Percentiles rank a stretch among this genome's conserved stretches.
These are phyloP conservation scores for Orgyia antiqua DNA, from an alignment of 2,888 invertebrate genomes.

Conservation along the genomic window DNA sequence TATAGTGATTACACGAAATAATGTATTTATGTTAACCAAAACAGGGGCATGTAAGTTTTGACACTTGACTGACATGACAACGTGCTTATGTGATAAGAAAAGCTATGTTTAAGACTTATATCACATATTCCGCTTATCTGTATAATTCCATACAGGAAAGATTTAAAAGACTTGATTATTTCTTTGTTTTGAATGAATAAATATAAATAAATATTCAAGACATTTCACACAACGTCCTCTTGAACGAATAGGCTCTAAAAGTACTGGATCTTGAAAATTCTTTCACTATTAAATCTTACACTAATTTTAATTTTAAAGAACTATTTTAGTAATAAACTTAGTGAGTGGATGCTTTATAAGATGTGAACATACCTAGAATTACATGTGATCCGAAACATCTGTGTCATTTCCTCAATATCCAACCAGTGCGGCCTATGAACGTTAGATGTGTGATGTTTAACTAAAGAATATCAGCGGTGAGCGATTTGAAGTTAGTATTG, in stretches of 20 bases:
- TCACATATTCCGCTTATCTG: too few species aligned
- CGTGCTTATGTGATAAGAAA: neutral
- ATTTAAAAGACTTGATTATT: too few species aligned
- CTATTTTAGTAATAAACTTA: constrained; percentile 9
- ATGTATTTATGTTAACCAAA: constrained; percentile 9
- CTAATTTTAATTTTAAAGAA: too few species aligned
- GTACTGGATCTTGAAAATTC: too few species aligned
- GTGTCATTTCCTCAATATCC: constrained; percentile 74
- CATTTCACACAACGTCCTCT: too few species aligned
- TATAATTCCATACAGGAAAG: too few species aligned
- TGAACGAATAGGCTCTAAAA: too few species aligned
- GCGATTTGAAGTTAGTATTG: constrained; percentile 7
- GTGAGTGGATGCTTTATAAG: constrained; percentile 18
- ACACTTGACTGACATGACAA: neutral
- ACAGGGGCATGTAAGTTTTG: constrained; percentile 6
- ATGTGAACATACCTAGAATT: constrained; percentile 40
- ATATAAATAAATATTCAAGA: too few species aligned
- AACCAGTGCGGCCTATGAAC: constrained; percentile 61
- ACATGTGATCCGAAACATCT: constrained; percentile 67
- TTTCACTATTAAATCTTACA: too few species aligned
- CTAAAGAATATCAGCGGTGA: constrained; percentile 20
- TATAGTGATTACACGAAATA: too few species aligned
- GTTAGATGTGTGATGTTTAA: constrained; percentile 27
- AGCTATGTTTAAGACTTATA: neutral
- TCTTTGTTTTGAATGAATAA: too few species aligned